Base-by-base conservation (phyloP, 1,140 invertebrate genomes). In the Drosophila burlai region DNA sequence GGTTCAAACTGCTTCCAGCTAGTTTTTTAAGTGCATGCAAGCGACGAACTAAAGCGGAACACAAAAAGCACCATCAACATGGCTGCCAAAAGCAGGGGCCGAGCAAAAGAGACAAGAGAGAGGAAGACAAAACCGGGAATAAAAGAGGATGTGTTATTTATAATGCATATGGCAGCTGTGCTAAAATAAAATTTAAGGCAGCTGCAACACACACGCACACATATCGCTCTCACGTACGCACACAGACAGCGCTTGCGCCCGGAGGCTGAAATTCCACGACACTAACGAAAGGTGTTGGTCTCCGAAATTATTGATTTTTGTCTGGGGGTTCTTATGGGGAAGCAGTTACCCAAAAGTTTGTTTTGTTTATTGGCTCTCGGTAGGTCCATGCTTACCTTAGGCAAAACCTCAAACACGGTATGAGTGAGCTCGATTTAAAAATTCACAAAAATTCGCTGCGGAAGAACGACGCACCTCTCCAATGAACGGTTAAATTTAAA, bases 1-100 rank as follows among this genome's bases (percentile, higher is more conserved):
- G 78, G 78, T 85, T 85, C 29, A 75, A 85, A 85, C 82, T 71
- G 82, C 82, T 57, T 81, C n/a, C 76, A 78, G 73, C 78, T 85
- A 85, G 82, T 68, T 85, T 85, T 83, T 62, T 58, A 71, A 50
- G 66, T 59, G 75, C 63, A 83, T 75, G 69, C 72, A 65, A 72
- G 61, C 43, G 49, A 18, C 55, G 10, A 36, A 47, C 61, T 40
- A 83, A 66, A 46, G 59, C 64, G 64, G 60, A 69, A 66, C 46
- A 66, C 46, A 69, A 42, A 49, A 49, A 47, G 34, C 65, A 65
- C 61, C 43, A 80, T 49, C 45, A 83, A 73, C 58, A 81, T 81
- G 72, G 72, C 65, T 24, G 69, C 76, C 77, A 36, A 49, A 54
- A 26, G 38, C 57, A 60, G 43, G 8, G 29, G 16, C 40, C 36